Evolutionary conservation across 2,888 invertebrate species (phyloP), one percentile per base, ranked within the genome.

Genomic region (Pecten maximus): DNA sequence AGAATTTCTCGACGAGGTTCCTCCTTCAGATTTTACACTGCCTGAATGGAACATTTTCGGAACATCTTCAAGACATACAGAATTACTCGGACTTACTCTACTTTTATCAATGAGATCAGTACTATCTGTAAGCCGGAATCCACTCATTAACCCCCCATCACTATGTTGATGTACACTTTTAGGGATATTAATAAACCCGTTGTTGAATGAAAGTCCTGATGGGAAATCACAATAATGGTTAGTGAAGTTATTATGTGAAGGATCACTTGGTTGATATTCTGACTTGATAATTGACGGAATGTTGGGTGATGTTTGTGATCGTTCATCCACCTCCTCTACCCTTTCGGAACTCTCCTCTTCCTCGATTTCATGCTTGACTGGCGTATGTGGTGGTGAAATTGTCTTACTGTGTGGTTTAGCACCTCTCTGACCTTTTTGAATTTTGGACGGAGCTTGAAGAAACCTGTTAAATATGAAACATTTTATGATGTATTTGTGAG

Each of bases 371-470:
- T 74, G 28, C 15, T 74, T 74, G 74, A 74, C 74, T 35, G 74
- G 74, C 35, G 74, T 74, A 15, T 74, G 74, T 19, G 74, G 88
- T 89, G 60, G 74, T 35, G 74, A 74, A 35, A 74, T 74, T 50
- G 86, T 87, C 28, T 91, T 93, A 23, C 93, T 93, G 89, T 95
- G 95, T 0, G 95, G 96, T 90, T 94, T 94, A 0, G 96, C 96
- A 12, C 96, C 96, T 88, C 96, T 91, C 89, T 95, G 95, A 93
- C 99, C 99, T 97, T 98, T 99, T 96, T 99, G 99, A 95, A 99
- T 97, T 97, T 99, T 99, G 74, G 98, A 98, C 89, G 99, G 99
- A 97, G 99, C 99, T 93, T 99, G 98, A 94, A 99, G 97, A 97
- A 99, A 99, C 97, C 98, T 98, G 97, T 15, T 97, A 92, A 87